Percentiles rank a stretch among this genome's conserved stretches.
Conservation (phyloP, 23 tunicate species). For the Trididemnum clinides region DNA sequence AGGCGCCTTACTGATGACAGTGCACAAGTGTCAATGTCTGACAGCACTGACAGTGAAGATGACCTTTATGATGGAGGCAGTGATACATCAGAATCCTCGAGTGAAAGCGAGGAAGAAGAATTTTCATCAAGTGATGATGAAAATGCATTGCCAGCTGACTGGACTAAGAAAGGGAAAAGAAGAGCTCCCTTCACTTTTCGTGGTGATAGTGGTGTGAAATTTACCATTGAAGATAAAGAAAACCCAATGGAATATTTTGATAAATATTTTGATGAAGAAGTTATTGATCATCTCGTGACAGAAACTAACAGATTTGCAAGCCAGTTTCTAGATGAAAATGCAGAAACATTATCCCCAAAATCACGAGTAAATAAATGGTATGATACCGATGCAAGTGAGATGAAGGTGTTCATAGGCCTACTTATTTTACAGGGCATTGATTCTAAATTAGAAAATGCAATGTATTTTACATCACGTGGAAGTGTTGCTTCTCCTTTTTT, state of each 20-base stretch:
- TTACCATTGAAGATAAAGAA: background rate
- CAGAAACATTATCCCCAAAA: background rate
- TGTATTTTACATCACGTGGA: background rate
- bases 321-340: background rate
- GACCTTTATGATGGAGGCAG: background rate
- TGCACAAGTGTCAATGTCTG: no score
- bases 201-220: background rate
- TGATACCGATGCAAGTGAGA: no score
- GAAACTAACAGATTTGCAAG: no score
- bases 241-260: no score
- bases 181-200: background rate
- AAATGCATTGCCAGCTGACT: background rate
- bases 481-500: slow-evolving; percentile 2
- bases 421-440: no score
- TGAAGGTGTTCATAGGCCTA: slow-evolving; percentile 1
- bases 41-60: background rate
- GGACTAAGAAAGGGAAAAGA: background rate
- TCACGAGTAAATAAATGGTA: background rate
- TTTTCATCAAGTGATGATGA: background rate
- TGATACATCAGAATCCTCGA: background rate
- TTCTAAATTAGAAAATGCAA: background rate
- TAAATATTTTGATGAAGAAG: no score
- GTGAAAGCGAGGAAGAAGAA: background rate
- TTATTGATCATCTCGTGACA: no score
- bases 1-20: background rate